phyloP scores from a whole-genome alignment of 2,888 invertebrate species.

The Agrypnus murinus region DNA sequence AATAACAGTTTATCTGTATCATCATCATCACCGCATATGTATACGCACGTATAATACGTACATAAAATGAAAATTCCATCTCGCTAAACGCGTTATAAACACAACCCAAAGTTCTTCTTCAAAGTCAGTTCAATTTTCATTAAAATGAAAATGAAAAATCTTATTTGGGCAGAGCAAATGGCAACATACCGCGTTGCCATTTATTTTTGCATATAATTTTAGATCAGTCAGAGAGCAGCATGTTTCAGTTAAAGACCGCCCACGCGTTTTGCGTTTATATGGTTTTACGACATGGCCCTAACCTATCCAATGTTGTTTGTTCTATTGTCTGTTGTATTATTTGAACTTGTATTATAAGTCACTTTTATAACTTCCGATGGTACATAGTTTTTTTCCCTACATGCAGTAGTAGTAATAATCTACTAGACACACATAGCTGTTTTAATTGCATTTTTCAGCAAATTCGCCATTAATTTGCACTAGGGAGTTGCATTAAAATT shows the following conservation, averaged over 20 bases:
- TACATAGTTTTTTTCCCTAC: background rate
- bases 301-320: constrained; percentile 43
- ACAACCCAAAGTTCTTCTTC: background rate
- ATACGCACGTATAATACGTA: background rate
- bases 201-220: constrained; percentile 37
- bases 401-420: too few species aligned
- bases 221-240: constrained; percentile 5
- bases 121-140: constrained; percentile 26
- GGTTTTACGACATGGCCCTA: constrained; percentile 42
- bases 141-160: constrained; percentile 26
- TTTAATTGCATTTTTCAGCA: constrained; percentile 38
- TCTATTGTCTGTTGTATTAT: constrained; percentile 32
- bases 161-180: constrained; percentile 1
- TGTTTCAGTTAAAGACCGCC: constrained; percentile 26
- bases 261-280: constrained; percentile 38
- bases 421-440: too few species aligned
- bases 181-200: constrained; percentile 16
- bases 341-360: constrained; percentile 40
- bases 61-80: constrained; percentile 5
- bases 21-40: background rate
- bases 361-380: constrained; percentile 43
- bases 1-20: constrained; percentile 7
- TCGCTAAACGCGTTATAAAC: constrained; percentile 4
- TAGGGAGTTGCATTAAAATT: constrained; percentile 28
- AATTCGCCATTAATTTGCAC: constrained; percentile 35